These are phyloP conservation scores for Folsomia manolachei DNA, from an alignment of 2,888 invertebrate genomes.

Conservation along the genomic window DNA sequence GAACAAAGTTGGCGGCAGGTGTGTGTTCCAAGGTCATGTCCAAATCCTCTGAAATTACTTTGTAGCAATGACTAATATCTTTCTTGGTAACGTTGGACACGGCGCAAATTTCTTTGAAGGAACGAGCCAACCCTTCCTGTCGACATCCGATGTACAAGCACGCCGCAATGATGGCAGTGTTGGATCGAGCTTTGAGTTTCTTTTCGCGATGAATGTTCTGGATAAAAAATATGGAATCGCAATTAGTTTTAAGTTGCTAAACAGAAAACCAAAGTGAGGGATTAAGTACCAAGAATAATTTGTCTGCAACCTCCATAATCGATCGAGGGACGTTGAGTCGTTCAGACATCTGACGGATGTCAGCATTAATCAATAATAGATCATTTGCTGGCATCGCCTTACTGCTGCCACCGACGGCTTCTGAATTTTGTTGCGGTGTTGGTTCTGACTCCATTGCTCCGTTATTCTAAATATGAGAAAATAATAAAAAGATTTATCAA, in stretches of 20 bases:
- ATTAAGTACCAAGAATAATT: constrained; percentile 74
- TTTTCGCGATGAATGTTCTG: constrained; percentile 90
- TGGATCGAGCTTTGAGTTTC: constrained; percentile 88
- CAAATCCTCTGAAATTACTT: constrained; percentile 88
- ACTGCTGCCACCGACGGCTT: no score
- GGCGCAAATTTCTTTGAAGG: constrained; percentile 98
- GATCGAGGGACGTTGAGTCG: constrained; percentile 93
- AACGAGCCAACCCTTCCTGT: constrained; percentile 95
- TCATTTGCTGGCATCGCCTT: constrained; percentile 89
- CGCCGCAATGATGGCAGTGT: constrained; percentile 97
- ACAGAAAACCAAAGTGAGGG: background rate
- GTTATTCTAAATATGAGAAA: no score
- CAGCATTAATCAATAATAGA: constrained; percentile 89
- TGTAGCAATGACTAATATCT: constrained; percentile 97
- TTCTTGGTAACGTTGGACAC: constrained; percentile 98
- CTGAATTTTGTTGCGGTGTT: no score
- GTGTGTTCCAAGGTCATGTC: constrained; percentile 96
- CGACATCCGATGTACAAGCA: constrained; percentile 98
- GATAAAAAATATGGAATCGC: background rate
- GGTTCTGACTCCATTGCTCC: no score
- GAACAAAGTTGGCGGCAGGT: constrained; percentile 98
- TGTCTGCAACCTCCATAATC: constrained; percentile 93
- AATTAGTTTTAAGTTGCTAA: background rate
- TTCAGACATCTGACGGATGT: constrained; percentile 97
- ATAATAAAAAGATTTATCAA: no score